phyloP scores from a whole-genome alignment of 2,888 invertebrate species.

The Sphecodes monilicornis region DNA sequence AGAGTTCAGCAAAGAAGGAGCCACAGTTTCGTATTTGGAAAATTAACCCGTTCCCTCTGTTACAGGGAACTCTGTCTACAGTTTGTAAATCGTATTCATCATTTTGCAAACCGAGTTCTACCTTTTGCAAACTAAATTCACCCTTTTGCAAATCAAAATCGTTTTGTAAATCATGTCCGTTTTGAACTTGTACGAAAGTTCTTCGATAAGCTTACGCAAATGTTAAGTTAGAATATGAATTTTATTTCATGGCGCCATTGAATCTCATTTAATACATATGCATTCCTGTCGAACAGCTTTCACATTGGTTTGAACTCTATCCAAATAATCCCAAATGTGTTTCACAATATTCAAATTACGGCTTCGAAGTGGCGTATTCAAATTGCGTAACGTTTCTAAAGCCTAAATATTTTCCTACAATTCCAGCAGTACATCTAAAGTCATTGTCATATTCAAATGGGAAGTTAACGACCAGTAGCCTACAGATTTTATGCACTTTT shows the following conservation, averaged over 20 bases:
- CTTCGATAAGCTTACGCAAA: not conserved
- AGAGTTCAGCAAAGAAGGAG: not conserved
- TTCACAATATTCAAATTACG: not conserved
- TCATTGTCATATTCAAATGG: not conserved
- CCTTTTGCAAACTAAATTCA: not conserved
- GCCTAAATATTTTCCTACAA: not conserved
- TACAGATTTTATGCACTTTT: not conserved
- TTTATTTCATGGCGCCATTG: not conserved
- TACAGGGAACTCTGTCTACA: too few species aligned
- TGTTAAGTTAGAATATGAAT: not conserved
- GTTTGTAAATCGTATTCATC: too few species aligned
- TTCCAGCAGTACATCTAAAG: too few species aligned
- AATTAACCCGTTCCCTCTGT: not conserved
- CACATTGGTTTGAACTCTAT: not conserved
- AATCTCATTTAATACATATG: not conserved
- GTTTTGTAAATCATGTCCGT: not conserved
- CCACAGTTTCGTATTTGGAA: not conserved
- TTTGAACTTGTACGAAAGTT: not conserved
- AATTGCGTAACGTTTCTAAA: not conserved
- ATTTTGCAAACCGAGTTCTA: too few species aligned
- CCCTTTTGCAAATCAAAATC: not conserved
- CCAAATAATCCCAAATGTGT: not conserved
- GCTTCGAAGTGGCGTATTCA: not conserved
- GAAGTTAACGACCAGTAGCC: not conserved
- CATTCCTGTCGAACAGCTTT: not conserved